Conservation (phyloP, 2,888 invertebrate genomes). For the Netelia fuscicornis region DNA sequence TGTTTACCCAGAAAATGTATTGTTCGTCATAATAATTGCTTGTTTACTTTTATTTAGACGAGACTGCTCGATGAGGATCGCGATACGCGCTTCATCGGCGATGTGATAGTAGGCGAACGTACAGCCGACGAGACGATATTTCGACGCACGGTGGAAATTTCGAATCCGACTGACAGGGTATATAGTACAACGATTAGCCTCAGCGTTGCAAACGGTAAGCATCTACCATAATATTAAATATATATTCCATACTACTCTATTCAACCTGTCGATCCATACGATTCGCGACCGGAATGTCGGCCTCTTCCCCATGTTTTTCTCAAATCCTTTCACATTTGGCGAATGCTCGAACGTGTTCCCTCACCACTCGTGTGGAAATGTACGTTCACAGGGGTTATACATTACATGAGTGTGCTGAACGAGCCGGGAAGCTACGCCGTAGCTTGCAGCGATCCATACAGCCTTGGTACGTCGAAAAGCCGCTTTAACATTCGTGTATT, state of each 20-base stretch:
- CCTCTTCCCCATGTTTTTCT: neutral
- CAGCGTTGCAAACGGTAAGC: conserved; percentile 78
- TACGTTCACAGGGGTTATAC: conserved; percentile 76
- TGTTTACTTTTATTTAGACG: conserved; percentile 45
- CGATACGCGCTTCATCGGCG: conserved; percentile 78
- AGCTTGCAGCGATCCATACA: conserved; percentile 78
- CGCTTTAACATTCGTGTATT: conserved; percentile 78
- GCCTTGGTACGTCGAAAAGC: conserved; percentile 75
- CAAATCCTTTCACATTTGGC: conserved; percentile 8
- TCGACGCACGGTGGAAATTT: conserved; percentile 77
- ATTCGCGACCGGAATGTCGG: neutral
- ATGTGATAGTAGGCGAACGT: conserved; percentile 78
- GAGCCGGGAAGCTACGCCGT: conserved; percentile 80
- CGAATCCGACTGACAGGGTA: conserved; percentile 79
- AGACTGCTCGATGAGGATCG: conserved; percentile 66
- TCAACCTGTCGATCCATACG: conserved; percentile 16
- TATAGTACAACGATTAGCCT: conserved; percentile 77
- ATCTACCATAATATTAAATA: neutral
- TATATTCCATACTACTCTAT: neutral
- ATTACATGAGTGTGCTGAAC: conserved; percentile 78
- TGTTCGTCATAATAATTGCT: neutral
- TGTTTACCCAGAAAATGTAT: neutral
- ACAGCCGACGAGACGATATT: conserved; percentile 80
- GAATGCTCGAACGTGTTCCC: conserved; percentile 36
- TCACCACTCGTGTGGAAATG: conserved; percentile 22